Evolutionary conservation across 2,888 invertebrate species (phyloP), one percentile per base, ranked within the genome.

Genomic region (Crematogaster levior): DNA sequence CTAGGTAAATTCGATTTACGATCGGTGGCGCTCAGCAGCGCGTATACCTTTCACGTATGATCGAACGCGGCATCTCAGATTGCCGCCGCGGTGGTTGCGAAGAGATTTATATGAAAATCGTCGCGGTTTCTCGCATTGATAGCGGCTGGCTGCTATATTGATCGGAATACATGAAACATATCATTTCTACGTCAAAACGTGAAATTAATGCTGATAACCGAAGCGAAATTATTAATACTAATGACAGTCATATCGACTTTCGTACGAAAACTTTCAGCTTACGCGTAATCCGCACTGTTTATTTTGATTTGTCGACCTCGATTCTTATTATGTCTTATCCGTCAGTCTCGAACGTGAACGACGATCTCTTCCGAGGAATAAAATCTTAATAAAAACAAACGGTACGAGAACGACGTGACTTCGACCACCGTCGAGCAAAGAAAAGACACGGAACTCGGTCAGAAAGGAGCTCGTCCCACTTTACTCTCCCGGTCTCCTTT

Each of bases 1-100:
- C 88, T 89, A 88, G 90, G 86, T 90, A 83, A 90, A 92, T 89
- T 91, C 90, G 90, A 92, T 92, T 93, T 91, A 85, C 88, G 82
- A 85, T 81, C 79, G 77, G 58, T 74, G 79, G 53, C 18, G 56
- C 70, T 43, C 37, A 61, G 53, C 83, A 46, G 61, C 60, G 70
- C 72, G 75, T 66, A 73, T 40, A 58, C 40, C 68, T 56, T 81
- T 83, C 48, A 79, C 66, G 65, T 53, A 48, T 53, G 74, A 65
- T 46, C 48, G 46, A 12, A 37, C 61, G 61, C 58, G 27, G 24
- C 40, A 30, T 43, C 81, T 48, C 53, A 53, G 58, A 81, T 73
- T 81, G 81, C 80, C 80, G 46, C 24, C 27, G 46, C 70, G 37
- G 3, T 51, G 37, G 37, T 63, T 56, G 43, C 37, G 60, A 24